Evolutionary conservation across 2,888 invertebrate species (phyloP).

Genomic region (Macaria notata): DNA sequence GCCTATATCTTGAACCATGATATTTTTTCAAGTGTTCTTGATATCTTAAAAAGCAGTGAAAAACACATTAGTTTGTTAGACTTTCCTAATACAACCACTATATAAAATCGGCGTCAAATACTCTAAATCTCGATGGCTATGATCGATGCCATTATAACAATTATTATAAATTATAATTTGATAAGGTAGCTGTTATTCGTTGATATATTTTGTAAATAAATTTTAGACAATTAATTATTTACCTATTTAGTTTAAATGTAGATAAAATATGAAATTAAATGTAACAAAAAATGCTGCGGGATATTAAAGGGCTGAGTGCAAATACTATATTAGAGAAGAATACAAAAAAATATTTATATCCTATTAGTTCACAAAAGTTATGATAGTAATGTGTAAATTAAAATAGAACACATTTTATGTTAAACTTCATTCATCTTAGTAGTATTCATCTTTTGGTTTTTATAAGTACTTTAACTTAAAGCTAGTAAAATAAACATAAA

Average conservation of each 20-base stretch:
- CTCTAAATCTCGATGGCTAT: constrained; percentile 23
- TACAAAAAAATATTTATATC: constrained; percentile 1
- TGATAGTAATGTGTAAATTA: too few species aligned
- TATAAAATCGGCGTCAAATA: constrained; percentile 10
- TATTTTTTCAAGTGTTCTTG: too few species aligned
- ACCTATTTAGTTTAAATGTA: constrained; percentile 31
- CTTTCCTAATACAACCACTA: background rate
- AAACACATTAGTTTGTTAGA: background rate
- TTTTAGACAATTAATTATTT: constrained; percentile 33
- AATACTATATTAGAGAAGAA: constrained; percentile 29
- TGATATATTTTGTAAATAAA: constrained; percentile 56
- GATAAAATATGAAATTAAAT: constrained; percentile 3
- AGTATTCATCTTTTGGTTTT: too few species aligned
- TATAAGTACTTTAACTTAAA: too few species aligned
- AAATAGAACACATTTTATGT: too few species aligned
- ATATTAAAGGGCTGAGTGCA: constrained; percentile 44
- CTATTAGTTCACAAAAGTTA: background rate
- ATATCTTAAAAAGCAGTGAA: too few species aligned
- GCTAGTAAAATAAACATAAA: too few species aligned
- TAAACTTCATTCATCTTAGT: too few species aligned
- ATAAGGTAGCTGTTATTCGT: constrained; percentile 42
- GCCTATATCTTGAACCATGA: too few species aligned
- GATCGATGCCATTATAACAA: constrained; percentile 27
- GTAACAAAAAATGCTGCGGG: background rate
- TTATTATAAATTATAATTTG: background rate